A percentile compares a stretch with the other conserved stretches of the same genome.
phyloP scores from a whole-genome alignment of 2,113 vertebrate genomes.

The Phasianus colchicus region DNA sequence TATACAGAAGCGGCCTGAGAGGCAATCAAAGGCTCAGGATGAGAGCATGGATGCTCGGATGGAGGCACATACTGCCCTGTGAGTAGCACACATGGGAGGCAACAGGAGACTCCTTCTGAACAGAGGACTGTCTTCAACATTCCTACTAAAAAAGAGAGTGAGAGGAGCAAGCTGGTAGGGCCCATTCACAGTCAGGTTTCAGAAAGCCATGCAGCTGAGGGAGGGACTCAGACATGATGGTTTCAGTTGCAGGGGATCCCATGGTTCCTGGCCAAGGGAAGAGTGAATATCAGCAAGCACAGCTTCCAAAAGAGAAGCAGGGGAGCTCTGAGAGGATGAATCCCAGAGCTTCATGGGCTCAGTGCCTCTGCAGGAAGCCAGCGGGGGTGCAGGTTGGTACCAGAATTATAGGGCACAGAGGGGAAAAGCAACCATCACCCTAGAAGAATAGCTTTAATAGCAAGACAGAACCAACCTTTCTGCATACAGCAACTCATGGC shows the following conservation, averaged over 20 bases:
- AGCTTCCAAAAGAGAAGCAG: neutral
- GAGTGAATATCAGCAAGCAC: neutral
- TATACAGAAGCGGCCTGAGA: neutral
- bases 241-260: neutral
- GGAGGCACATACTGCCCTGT: no score
- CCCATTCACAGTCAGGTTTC: neutral
- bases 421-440: neutral
- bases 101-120: neutral
- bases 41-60: neutral
- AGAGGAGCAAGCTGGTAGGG: neutral
- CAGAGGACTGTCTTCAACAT: neutral
- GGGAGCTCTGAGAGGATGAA: neutral
- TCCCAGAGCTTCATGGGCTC: neutral
- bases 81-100: neutral
- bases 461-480: neutral
- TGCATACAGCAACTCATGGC: neutral
- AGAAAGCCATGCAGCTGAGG: neutral
- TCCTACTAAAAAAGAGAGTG: neutral
- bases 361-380: neutral
- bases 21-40: fast-evolving
- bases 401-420: neutral
- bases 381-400: no score
- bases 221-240: neutral
- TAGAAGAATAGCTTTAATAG: neutral
- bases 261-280: neutral